Percentiles rank a stretch among this genome's conserved stretches.
These are phyloP conservation scores for Adrianichthys oophorus DNA, from an alignment of 2,797 vertebrate species.

Conservation along the genomic window DNA sequence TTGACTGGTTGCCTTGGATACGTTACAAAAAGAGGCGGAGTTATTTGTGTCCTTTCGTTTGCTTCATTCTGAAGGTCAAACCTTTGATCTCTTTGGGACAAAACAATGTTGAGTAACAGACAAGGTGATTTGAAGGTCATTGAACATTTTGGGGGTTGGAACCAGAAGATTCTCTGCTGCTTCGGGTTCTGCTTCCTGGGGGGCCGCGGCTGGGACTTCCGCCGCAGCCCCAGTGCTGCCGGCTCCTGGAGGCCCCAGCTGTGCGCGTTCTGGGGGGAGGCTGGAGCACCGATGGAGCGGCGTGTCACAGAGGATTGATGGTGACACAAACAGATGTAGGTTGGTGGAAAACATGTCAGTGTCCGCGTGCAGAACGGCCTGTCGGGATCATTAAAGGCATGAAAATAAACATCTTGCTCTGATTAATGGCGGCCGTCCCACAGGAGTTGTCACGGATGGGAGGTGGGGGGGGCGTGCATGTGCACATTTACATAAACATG, in stretches of 20 bases:
- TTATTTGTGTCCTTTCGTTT: too few species aligned
- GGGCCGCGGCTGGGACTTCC: too few species aligned
- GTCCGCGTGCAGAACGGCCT: constrained; percentile 43
- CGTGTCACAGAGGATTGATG: constrained; percentile 49
- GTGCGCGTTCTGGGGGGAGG: constrained; percentile 10
- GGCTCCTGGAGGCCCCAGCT: constrained; percentile 46
- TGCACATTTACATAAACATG: constrained; percentile 55
- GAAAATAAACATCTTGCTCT: constrained; percentile 70
- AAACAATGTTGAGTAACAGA: too few species aligned
- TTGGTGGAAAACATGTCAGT: constrained; percentile 55
- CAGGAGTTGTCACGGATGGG: constrained; percentile 41
- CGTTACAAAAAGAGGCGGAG: too few species aligned
- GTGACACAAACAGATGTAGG: constrained; percentile 76
- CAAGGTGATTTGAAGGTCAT: too few species aligned
- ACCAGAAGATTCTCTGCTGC: too few species aligned
- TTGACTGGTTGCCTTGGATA: too few species aligned
- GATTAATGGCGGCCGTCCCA: constrained; percentile 51
- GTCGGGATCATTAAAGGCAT: constrained; percentile 64
- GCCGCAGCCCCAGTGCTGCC: constrained; percentile 41
- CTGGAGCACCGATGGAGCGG: not conserved
- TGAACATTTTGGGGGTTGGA: too few species aligned
- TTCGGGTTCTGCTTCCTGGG: too few species aligned
- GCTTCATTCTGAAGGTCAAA: too few species aligned
- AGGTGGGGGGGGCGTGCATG: constrained; percentile 18
- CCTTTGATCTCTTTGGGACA: too few species aligned